Conservation (phyloP, 1,140 invertebrate species). For the Bombus superbus region DNA sequence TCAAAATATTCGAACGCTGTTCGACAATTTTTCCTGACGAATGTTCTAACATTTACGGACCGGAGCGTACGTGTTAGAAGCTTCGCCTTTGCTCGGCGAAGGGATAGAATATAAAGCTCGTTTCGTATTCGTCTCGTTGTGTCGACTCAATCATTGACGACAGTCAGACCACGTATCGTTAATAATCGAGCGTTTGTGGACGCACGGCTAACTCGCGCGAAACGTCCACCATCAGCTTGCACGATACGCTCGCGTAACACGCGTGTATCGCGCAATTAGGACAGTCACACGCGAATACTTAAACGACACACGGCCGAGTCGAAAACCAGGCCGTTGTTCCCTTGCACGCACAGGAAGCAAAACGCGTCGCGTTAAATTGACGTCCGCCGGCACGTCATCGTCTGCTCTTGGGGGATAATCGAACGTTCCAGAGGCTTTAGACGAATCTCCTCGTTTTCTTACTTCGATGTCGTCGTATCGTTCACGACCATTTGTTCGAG, state of each 20-base stretch:
- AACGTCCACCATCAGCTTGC: slow-evolving; percentile 8
- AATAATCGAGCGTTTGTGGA: slow-evolving; percentile 19
- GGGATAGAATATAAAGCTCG: not conserved
- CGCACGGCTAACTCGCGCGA: not conserved
- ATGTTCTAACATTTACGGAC: not conserved
- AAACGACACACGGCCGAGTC: slow-evolving; percentile 47
- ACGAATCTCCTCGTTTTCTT: no score
- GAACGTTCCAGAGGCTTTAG: no score
- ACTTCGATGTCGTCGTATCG: no score
- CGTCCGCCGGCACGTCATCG: slow-evolving; percentile 51
- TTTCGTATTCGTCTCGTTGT: slow-evolving; percentile 31
- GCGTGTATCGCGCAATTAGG: slow-evolving; percentile 54
- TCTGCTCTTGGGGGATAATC: slow-evolving; percentile 31
- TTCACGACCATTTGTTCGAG: no score
- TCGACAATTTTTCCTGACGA: no score
- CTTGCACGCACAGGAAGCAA: slow-evolving; percentile 63
- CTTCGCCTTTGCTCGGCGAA: not conserved
- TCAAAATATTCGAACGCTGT: no score
- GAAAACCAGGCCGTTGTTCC: slow-evolving; percentile 67
- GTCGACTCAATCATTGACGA: not conserved
- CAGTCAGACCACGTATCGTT: slow-evolving; percentile 34
- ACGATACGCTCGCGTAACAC: not conserved
- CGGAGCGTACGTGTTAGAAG: not conserved
- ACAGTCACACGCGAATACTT: slow-evolving; percentile 60
- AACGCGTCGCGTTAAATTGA: slow-evolving; percentile 62